Base-by-base conservation (phyloP, 2,797 vertebrate genomes). In the Hapalemur alaotrensis region DNA sequence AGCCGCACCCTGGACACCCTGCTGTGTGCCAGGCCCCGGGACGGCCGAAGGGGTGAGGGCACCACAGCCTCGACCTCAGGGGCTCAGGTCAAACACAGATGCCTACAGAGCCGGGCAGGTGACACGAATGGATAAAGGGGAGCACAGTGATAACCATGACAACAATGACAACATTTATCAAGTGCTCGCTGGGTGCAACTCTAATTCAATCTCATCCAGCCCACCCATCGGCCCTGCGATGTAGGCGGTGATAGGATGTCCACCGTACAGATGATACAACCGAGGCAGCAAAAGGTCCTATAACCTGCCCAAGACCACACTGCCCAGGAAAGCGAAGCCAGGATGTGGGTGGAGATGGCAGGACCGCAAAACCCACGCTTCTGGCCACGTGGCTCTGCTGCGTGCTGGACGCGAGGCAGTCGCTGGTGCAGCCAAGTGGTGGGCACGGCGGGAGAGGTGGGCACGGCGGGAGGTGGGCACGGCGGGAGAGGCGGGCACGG, bases 11-110 rank as follows among this genome's bases (percentile, higher is more conserved):
- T 0, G 65, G 69, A 81, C 88, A 72, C 14, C 8, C 50, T 57
- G 23, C 87, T 23, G 8, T 1, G 23, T 46, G 85, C 57, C 81
- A 46, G 79, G 72, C n/a, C 23, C 57, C 11, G 48, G 65, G 63
- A 67, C 3, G 23, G 54, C 78, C 46, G n/a, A 80, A 73, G 86
- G 85, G 30, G 67, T 0, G 30, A 82, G 81, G 54, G 80, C 69
- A 41, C 81, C 15, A 52, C 12, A 52, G 81, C 63, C 92, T 59
- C 35, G 61, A 76, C 67, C 12, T 50, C 13, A 15, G 4, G n/a
- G 67, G 46, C 35, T 32, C 28, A 30, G 59, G 32, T 79, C 89
- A 69, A 84, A 82, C 15, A 52, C 87, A 90, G 61, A 57, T 22
- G 38, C 28, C 67, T 54, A 32, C 1, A 46, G 90, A 14, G 35